phyloP scores from a whole-genome alignment of 2,797 vertebrate genomes.

The Capromys pilorides region DNA sequence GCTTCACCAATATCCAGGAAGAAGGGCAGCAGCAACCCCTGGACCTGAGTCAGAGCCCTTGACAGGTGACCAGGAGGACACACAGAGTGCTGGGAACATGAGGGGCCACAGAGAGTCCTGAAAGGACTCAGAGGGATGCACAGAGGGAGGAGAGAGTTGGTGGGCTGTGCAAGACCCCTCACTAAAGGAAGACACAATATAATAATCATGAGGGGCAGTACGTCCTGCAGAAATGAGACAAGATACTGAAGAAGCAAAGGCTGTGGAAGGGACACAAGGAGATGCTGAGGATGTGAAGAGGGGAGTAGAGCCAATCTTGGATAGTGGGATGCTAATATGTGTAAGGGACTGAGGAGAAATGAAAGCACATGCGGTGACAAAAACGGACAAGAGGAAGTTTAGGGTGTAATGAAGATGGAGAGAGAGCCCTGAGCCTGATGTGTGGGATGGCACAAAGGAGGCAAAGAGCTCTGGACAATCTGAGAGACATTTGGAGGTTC shows the following conservation, averaged over 20 bases:
- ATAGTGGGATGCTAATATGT: background rate
- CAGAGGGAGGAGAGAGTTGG: background rate
- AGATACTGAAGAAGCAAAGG: no score
- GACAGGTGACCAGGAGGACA: background rate
- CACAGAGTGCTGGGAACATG: background rate
- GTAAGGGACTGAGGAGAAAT: background rate
- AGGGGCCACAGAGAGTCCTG: background rate
- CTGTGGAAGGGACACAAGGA: no score
- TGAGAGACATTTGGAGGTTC: background rate
- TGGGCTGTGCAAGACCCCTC: background rate
- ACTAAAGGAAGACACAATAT: background rate
- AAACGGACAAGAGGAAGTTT: no score
- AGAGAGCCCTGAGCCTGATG: background rate
- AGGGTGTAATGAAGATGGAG: no score
- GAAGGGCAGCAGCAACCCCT: background rate
- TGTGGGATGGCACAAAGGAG: background rate
- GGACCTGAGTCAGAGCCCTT: background rate
- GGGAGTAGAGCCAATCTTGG: background rate
- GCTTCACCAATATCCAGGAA: no score
- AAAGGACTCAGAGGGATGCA: background rate
- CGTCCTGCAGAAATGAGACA: background rate
- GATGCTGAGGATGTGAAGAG: background rate
- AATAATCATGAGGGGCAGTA: background rate
- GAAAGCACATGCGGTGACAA: background rate
- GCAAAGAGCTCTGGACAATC: background rate